These are phyloP conservation scores for Takifugu rubripes DNA, from an alignment of 2,797 vertebrate genomes.

Conservation along the genomic window DNA sequence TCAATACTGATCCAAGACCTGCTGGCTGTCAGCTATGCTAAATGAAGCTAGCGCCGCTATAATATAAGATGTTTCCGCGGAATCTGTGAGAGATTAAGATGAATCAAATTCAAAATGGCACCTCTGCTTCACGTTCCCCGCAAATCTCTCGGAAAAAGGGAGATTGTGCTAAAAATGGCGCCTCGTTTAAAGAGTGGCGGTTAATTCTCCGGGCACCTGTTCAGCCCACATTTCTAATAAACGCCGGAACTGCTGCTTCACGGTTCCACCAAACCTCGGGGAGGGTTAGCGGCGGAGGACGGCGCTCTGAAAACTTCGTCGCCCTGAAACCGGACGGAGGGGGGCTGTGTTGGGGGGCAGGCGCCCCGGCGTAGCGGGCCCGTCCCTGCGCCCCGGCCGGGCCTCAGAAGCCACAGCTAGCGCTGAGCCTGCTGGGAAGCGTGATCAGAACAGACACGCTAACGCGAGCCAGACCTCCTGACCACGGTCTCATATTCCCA, in stretches of 20 bases:
- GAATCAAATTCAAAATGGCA: slow-evolving; percentile 3
- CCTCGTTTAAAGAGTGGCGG: slow-evolving; percentile 54
- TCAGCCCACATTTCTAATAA: slow-evolving; percentile 56
- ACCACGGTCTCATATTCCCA: slow-evolving; percentile 69
- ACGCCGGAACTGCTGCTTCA: slow-evolving; percentile 56
- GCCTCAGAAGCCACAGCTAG: slow-evolving; percentile 63
- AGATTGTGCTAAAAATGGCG: slow-evolving; percentile 54
- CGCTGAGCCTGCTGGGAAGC: slow-evolving; percentile 42
- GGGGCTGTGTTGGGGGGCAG: slow-evolving; percentile 31
- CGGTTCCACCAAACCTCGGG: slow-evolving; percentile 49
- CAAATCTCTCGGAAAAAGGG: slow-evolving; percentile 33
- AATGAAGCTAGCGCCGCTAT: too few species aligned
- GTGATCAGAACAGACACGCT: slow-evolving; percentile 63
- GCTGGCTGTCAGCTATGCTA: too few species aligned
- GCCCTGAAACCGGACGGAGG: slow-evolving; percentile 47
- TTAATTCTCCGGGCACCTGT: slow-evolving; percentile 59
- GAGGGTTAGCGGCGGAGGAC: slow-evolving; percentile 55
- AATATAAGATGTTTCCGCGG: neutral
- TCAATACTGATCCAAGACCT: too few species aligned
- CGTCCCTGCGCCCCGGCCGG: slow-evolving; percentile 58
- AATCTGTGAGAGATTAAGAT: too few species aligned
- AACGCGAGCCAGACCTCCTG: slow-evolving; percentile 59
- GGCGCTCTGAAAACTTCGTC: slow-evolving; percentile 56
- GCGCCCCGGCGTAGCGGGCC: slow-evolving; percentile 40
- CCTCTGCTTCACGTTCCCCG: slow-evolving; percentile 32